phyloP scores from a whole-genome alignment of 2,113 vertebrate species.

The Tilapia sparmanii region DNA sequence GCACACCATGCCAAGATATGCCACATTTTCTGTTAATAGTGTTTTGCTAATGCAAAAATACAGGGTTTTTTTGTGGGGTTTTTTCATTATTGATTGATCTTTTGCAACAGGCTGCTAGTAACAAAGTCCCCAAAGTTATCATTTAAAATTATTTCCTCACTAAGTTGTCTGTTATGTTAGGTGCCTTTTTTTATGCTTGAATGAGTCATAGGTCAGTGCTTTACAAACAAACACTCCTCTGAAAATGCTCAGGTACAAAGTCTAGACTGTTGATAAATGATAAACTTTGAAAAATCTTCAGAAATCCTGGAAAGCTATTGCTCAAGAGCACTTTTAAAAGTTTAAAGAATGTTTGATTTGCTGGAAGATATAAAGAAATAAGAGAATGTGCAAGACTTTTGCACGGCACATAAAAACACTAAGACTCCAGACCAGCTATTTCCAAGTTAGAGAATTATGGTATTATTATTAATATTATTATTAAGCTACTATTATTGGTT shows the following conservation, averaged over 20 bases:
- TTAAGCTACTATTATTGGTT: not conserved
- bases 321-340: not conserved
- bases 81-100: not conserved
- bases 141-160: not conserved
- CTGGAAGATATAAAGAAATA: not conserved
- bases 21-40: not conserved
- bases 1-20: not conserved
- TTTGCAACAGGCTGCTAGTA: not conserved
- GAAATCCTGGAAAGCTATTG: not conserved
- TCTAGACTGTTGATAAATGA: not conserved
- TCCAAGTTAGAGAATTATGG: not conserved
- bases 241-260: not conserved
- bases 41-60: not conserved
- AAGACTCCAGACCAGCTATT: not conserved
- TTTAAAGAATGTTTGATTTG: not conserved
- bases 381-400: not conserved
- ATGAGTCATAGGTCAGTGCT: not conserved
- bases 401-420: not conserved
- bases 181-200: not conserved
- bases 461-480: not conserved
- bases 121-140: not conserved
- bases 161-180: not conserved
- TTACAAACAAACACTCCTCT: not conserved
- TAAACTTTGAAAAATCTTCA: not conserved
- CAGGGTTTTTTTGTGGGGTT: fast-evolving